Percentiles rank a stretch among this genome's conserved stretches.
phyloP scores from a whole-genome alignment of 2,797 vertebrate genomes.

The Parauchenoglanis ngamensis region DNA sequence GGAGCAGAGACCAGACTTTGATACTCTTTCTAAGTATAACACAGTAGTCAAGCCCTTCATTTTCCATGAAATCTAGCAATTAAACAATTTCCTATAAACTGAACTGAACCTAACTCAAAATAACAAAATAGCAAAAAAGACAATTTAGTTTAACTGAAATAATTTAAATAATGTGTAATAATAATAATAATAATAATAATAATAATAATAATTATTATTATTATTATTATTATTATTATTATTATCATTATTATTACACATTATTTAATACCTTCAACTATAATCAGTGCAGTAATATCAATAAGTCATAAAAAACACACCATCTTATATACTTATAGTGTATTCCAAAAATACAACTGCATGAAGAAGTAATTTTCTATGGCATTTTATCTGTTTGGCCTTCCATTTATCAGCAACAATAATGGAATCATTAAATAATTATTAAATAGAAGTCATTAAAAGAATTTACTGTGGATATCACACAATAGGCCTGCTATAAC shows the following conservation, averaged over 20 bases:
- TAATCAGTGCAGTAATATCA: too few relatives aligned
- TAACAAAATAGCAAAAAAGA: not conserved
- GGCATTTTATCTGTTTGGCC: not conserved
- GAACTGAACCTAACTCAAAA: not conserved
- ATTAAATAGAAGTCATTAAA: not conserved
- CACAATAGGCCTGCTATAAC: too few relatives aligned
- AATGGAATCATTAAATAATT: not conserved
- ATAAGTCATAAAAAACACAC: not conserved
- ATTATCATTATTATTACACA: not conserved
- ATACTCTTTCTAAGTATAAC: conserved; percentile 45
- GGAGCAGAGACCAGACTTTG: conserved; percentile 45
- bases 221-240: not conserved
- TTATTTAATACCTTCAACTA: not conserved
- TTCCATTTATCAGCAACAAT: not conserved
- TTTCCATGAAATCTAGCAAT: conserved; percentile 41
- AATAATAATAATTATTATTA: too few relatives aligned
- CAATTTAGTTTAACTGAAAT: too few relatives aligned
- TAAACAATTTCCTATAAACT: not conserved
- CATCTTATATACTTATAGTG: not conserved
- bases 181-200: too few relatives aligned
- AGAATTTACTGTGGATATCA: too few relatives aligned
- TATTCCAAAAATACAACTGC: not conserved
- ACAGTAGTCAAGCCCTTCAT: conserved; percentile 13
- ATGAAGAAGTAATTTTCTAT: not conserved
- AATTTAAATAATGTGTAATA: too few relatives aligned